These are phyloP conservation scores for Tolypeutes matacus DNA, from an alignment of 2,797 vertebrate genomes.

Conservation along the genomic window DNA sequence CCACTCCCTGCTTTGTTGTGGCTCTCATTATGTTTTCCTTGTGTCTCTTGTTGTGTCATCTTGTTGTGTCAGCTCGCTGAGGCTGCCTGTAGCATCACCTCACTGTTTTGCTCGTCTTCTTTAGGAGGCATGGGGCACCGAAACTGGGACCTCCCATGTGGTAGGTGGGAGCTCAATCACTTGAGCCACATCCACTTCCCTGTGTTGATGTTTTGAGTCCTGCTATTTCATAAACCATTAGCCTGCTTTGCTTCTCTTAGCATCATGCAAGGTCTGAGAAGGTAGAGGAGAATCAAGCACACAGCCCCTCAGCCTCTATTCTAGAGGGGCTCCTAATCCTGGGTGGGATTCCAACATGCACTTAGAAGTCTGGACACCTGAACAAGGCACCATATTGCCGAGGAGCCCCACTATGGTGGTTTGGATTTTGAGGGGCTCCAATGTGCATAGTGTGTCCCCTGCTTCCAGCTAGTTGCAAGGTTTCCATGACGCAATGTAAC, in stretches of 20 bases:
- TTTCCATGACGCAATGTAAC: slow-evolving; percentile 10
- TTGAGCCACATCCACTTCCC: too few species aligned
- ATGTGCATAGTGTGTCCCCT: neutral
- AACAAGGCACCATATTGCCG: neutral
- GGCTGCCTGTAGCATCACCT: too few species aligned
- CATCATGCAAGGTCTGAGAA: neutral
- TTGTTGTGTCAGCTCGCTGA: too few species aligned
- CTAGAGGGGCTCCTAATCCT: neutral
- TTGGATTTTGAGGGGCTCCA: neutral
- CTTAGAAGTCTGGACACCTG: neutral
- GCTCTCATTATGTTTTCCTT: too few species aligned
- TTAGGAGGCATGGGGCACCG: too few species aligned
- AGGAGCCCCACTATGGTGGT: neutral
- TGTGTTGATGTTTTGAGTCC: neutral
- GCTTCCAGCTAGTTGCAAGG: neutral
- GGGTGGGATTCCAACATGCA: neutral
- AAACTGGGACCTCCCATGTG: too few species aligned
- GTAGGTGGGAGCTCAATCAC: too few species aligned
- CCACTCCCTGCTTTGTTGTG: too few species aligned
- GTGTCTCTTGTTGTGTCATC: too few species aligned
- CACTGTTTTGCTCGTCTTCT: too few species aligned
- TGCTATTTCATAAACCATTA: neutral
- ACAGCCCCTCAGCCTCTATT: neutral
- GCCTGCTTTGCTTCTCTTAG: slow-evolving; percentile 39
- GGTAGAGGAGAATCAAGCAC: neutral